These are phyloP conservation scores for Apeira syringaria DNA, from an alignment of 2,888 invertebrate genomes.

Conservation along the genomic window DNA sequence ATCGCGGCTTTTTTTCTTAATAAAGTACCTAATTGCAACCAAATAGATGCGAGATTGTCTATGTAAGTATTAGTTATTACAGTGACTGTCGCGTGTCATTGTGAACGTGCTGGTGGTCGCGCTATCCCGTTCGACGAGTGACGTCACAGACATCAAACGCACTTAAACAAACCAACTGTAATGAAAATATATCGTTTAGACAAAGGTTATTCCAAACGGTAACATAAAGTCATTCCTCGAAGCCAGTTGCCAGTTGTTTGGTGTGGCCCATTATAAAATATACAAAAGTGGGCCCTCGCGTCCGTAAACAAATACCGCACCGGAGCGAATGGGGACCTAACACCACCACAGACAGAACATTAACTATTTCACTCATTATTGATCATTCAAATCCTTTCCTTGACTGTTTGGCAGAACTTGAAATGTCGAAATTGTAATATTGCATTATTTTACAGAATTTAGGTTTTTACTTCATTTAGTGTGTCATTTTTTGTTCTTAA, in stretches of 20 bases:
- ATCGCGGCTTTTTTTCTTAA: too few species aligned
- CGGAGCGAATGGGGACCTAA: constrained; percentile 27
- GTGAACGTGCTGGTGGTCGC: constrained; percentile 5
- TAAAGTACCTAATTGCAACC: too few species aligned
- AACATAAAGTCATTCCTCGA: constrained; percentile 65
- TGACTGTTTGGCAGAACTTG: too few species aligned
- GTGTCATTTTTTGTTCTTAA: too few species aligned
- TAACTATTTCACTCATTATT: neutral
- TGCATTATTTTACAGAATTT: too few species aligned
- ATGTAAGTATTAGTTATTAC: too few species aligned
- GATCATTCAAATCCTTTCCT: too few species aligned
- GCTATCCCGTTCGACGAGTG: neutral
- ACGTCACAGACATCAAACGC: constrained; percentile 17
- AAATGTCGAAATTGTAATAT: too few species aligned
- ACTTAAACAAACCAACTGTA: constrained; percentile 8
- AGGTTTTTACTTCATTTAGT: too few species aligned
- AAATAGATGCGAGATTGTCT: too few species aligned
- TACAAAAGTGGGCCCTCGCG: constrained; percentile 56
- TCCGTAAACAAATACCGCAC: constrained; percentile 61
- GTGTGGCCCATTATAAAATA: constrained; percentile 67
- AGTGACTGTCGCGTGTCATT: neutral
- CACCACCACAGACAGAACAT: constrained; percentile 34
- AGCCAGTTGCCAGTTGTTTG: constrained; percentile 68
- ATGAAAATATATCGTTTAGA: constrained; percentile 35
- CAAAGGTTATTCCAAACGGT: constrained; percentile 39